Evolutionary conservation across 1,140 invertebrate species (phyloP).

Genomic region (Leptonema lineaticorne): DNA sequence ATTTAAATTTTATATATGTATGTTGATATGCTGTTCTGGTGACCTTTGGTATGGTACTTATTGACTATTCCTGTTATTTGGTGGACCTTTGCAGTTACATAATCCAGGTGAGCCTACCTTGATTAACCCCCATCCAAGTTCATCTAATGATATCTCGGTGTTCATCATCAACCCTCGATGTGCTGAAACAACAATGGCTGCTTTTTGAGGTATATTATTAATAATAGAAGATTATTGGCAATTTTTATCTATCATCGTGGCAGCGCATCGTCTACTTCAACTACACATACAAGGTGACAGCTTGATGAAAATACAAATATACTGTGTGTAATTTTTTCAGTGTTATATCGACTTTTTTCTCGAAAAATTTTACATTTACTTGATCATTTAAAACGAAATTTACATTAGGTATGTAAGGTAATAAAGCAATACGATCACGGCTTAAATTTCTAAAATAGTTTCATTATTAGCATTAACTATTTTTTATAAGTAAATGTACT

Average conservation of each 20-base stretch:
- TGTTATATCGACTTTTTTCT: constrained; percentile 15
- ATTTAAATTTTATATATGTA: constrained; percentile 18
- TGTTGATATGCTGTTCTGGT: constrained; percentile 19
- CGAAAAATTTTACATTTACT: constrained; percentile 32
- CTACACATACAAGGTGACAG: constrained; percentile 29
- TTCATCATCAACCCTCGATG: neutral
- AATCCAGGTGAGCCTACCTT: constrained; percentile 41
- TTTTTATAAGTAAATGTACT: neutral
- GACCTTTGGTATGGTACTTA: constrained; percentile 29
- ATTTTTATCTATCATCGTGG: neutral
- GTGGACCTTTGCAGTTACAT: constrained; percentile 42
- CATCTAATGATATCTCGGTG: constrained; percentile 9
- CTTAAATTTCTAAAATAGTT: no score
- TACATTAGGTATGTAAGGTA: neutral
- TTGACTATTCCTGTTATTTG: constrained; percentile 39
- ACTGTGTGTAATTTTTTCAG: constrained; percentile 35
- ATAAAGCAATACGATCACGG: neutral
- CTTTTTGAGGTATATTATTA: constrained; percentile 37
- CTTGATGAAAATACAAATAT: constrained; percentile 36
- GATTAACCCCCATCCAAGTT: constrained; percentile 30
- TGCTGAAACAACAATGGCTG: neutral
- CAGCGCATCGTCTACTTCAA: constrained; percentile 3
- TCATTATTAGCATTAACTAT: neutral
- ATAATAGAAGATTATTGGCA: constrained; percentile 15
- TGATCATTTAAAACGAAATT: neutral